Evolutionary conservation across 1,140 invertebrate genomes (phyloP).

Genomic region (Drosophila virilis): DNA sequence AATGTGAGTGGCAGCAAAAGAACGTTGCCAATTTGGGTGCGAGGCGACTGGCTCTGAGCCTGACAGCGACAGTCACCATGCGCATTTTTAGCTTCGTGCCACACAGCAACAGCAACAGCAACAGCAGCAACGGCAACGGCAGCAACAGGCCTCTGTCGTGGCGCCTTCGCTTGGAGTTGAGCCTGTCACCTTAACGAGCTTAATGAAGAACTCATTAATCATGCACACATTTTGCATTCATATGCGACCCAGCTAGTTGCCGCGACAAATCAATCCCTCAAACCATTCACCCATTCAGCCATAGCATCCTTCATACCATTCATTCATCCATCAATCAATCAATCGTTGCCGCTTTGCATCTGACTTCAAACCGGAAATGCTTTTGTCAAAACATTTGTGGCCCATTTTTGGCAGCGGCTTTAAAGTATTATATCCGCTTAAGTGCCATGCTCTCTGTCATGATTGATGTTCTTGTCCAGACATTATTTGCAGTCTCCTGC

Average conservation of each 20-base stretch:
- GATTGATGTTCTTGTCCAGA: constrained; percentile 63
- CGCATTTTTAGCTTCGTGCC: constrained; percentile 24
- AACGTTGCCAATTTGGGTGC: constrained; percentile 62
- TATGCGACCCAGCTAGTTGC: constrained; percentile 58
- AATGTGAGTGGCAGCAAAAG: constrained; percentile 68
- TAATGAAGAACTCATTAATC: constrained; percentile 82
- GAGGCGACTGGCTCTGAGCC: constrained; percentile 24
- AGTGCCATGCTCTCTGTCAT: constrained; percentile 31
- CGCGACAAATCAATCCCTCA: constrained; percentile 71
- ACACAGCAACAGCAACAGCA: background rate
- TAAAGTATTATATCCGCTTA: constrained; percentile 59
- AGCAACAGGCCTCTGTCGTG: constrained; percentile 60
- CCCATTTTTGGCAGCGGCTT: constrained; percentile 52
- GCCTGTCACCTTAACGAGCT: constrained; percentile 79
- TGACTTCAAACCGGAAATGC: constrained; percentile 66
- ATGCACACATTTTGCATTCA: constrained; percentile 78
- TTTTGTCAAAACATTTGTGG: constrained; percentile 70
- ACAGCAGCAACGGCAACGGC: background rate
- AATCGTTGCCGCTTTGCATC: constrained; percentile 68
- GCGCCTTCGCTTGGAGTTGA: constrained; percentile 29
- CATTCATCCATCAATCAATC: constrained; percentile 72
- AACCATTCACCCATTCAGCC: background rate
- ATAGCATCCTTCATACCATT: background rate
- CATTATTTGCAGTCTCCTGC: constrained; percentile 23
- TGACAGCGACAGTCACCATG: constrained; percentile 58